Evolutionary conservation across 2,888 invertebrate species (phyloP).

Genomic region (Diarsia rubi): DNA sequence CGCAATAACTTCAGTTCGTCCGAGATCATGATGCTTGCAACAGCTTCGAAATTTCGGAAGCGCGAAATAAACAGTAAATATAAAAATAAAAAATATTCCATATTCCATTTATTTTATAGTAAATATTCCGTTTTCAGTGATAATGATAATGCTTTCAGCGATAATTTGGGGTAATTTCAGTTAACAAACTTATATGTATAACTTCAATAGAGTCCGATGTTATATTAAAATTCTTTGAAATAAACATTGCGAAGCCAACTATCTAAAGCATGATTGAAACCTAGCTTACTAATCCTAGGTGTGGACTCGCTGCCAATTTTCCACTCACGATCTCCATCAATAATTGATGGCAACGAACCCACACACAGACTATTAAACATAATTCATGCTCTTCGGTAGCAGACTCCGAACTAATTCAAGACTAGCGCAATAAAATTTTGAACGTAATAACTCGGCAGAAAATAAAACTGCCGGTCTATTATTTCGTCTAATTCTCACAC

Average conservation of each 20-base stretch:
- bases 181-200: too few species aligned
- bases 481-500: constrained; percentile 60
- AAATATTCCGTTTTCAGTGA: too few species aligned
- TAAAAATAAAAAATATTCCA: too few species aligned
- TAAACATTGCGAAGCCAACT: constrained; percentile 24
- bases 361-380: constrained; percentile 49
- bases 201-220: not conserved
- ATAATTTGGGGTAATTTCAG: too few species aligned
- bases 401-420: constrained; percentile 46
- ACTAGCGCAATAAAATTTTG: constrained; percentile 49
- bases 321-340: constrained; percentile 55
- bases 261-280: constrained; percentile 20
- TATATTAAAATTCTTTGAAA: constrained; percentile 26
- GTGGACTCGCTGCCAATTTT: constrained; percentile 42
- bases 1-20: too few species aligned
- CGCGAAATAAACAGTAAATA: too few species aligned
- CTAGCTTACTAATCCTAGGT: constrained; percentile 45
- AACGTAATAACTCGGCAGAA: constrained; percentile 55
- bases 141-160: too few species aligned
- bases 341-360: constrained; percentile 49
- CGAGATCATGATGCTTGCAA: too few species aligned
- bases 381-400: constrained; percentile 57
- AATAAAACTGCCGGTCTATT: constrained; percentile 57
- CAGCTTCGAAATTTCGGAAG: too few species aligned
- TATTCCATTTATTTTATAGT: too few species aligned